Evolutionary conservation across 2,797 vertebrate genomes (phyloP).

Genomic region (Euphonia xanthogaster): DNA sequence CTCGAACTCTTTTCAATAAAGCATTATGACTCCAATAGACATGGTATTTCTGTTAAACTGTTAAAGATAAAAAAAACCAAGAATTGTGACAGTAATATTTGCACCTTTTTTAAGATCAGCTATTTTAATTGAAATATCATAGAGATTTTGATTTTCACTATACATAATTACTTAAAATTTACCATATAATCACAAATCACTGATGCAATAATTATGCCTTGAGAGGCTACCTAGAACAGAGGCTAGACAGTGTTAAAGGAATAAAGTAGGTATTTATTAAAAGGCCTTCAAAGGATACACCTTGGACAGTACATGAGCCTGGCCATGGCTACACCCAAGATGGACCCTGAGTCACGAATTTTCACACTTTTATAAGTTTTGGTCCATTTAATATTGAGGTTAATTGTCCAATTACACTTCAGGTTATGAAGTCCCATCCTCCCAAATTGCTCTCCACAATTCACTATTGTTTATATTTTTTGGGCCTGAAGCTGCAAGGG

Average conservation of each 20-base stretch:
- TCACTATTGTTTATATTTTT: neutral
- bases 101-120: neutral
- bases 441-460: neutral
- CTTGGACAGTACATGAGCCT: neutral
- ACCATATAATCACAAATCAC: neutral
- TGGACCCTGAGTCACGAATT: rapidly evolving
- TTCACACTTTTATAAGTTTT: neutral
- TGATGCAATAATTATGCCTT: neutral
- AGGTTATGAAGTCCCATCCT: neutral
- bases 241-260: neutral
- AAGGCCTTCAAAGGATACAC: neutral
- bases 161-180: neutral
- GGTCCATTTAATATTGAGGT: too few relatives aligned
- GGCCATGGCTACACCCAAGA: neutral
- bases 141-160: neutral
- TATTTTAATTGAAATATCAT: neutral
- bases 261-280: neutral
- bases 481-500: neutral
- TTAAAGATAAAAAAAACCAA: neutral
- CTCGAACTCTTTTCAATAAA: neutral
- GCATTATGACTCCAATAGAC: neutral
- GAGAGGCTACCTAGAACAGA: neutral
- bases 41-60: neutral
- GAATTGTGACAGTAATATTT: neutral
- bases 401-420: neutral